Conservation (phyloP, 2,797 vertebrate species). For the Gastrophryne carolinensis region DNA sequence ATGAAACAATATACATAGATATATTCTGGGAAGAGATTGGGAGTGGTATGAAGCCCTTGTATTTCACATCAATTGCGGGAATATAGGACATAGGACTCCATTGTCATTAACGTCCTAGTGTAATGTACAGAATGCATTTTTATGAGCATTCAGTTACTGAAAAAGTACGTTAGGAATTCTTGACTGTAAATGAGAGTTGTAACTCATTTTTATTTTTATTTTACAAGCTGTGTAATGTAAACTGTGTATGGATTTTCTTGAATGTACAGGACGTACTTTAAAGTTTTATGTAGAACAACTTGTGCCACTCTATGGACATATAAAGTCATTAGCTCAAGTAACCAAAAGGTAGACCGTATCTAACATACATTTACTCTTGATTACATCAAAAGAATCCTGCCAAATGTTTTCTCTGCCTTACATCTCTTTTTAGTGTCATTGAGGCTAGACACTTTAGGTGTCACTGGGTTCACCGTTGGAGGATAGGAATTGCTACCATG, state of each 20-base stretch:
- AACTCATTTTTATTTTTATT: not conserved
- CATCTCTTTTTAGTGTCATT: not conserved
- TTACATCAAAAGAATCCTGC: not conserved
- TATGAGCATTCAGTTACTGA: not conserved
- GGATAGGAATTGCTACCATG: too few relatives aligned
- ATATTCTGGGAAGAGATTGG: not conserved
- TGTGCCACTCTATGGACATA: not conserved
- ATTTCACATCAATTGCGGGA: conserved; percentile 3
- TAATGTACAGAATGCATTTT: conserved; percentile 23
- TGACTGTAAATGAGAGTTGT: too few relatives aligned
- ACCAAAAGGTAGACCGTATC: not conserved
- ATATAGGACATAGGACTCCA: not conserved
- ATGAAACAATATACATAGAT: not conserved
- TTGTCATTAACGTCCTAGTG: not conserved
- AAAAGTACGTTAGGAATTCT: not conserved
- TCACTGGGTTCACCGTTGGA: too few relatives aligned
- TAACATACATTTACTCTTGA: not conserved
- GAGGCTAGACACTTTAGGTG: too few relatives aligned
- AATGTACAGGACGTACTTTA: not conserved
- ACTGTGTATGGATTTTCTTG: not conserved
- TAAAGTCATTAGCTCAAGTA: not conserved
- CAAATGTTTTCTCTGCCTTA: not conserved
- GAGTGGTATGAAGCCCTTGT: not conserved
- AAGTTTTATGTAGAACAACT: not conserved
- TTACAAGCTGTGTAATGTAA: not conserved